Evolutionary conservation across 2,888 invertebrate species (phyloP), one percentile per base, ranked within the genome.

Genomic region (Caenorhabditis wallacei): DNA sequence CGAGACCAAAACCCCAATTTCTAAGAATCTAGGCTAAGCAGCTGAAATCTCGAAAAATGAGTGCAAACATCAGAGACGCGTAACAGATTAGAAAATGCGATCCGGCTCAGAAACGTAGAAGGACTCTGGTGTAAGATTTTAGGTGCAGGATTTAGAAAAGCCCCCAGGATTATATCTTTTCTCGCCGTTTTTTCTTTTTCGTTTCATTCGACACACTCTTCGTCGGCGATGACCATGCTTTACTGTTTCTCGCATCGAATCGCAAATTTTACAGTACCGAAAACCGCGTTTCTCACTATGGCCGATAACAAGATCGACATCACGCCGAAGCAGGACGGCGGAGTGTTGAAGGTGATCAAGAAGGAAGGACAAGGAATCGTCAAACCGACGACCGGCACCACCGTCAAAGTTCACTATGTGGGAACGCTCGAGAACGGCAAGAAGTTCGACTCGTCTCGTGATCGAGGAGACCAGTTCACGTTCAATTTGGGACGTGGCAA

Each of bases 391-490:
- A 75, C 71, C 35, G 90, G 90, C 35, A 85, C 87, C 40, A 87
- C 85, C 43, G 90, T 90, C 57, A 85, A 82, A 70, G 87, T 96
- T 0, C 97, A 98, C 93, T 98, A 98, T 92, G 95, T 95, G 1
- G 98, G 98, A 37, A 96, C 95, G 1, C 94, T 98, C 37, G 87
- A 89, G 37, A 95, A 97, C 93, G 98, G 98, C 48, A 95, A 95
- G 2, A 95, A 95, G 91, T 98, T 98, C 92, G 98, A 98, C 93
- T 96, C 97, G 0, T 97, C 96, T 92, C 94, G 95, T 87, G 95
- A 96, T 88, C 94, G 96, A 80, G 94, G 95, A 84, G 94, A 95
- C 82, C 95, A 96, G 0, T 98, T 99, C 92, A 94, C 95, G 90
- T 98, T 98, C 92, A 94, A 94, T 86, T 93, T 98, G 59, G 97